Evolutionary conservation across 2,113 vertebrate species (phyloP).

Genomic region (Tautogolabrus adspersus): DNA sequence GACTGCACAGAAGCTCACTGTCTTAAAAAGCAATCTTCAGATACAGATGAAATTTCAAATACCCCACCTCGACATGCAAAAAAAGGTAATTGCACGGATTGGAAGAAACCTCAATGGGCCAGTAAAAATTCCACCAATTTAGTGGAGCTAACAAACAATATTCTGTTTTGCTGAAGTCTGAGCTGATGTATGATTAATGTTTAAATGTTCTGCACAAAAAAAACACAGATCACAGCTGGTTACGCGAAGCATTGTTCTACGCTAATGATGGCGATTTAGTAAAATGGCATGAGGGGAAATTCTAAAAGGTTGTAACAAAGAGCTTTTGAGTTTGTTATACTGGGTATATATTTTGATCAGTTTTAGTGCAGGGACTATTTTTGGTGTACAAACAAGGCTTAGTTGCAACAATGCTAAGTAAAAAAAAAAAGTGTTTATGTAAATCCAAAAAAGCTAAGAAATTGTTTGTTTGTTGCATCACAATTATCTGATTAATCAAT

Average conservation of each 20-base stretch:
- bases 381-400: too few species aligned
- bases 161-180: background rate
- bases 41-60: background rate
- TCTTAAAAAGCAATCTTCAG: background rate
- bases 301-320: too few species aligned
- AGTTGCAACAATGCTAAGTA: too few species aligned
- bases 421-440: too few species aligned
- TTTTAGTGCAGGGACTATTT: too few species aligned
- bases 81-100: background rate
- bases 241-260: background rate
- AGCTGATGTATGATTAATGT: background rate
- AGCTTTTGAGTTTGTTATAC: too few species aligned
- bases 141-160: background rate
- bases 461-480: too few species aligned
- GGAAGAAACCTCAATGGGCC: background rate
- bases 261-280: too few species aligned
- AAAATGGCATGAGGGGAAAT: too few species aligned
- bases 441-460: too few species aligned
- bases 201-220: background rate
- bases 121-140: background rate
- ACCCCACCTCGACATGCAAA: constrained; percentile 13
- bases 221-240: background rate
- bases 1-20: background rate
- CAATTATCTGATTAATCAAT: too few species aligned
- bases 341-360: too few species aligned